phyloP scores from a whole-genome alignment of 92 coral and sea anemone genomes.

The Palythoa heliodiscus region DNA sequence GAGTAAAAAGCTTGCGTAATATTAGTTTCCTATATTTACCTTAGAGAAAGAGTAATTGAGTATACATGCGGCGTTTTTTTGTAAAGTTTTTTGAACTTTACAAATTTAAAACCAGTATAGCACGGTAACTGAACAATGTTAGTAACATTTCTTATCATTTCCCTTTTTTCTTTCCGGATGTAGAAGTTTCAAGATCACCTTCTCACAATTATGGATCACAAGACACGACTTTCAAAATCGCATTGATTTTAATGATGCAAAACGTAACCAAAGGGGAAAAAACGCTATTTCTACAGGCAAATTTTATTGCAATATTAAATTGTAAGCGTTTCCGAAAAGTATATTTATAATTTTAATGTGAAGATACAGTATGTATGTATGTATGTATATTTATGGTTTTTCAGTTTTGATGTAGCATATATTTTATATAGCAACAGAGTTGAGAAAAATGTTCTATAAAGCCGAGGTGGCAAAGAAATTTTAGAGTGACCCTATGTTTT shows the following conservation, averaged over 20 bases:
- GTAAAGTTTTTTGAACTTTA: too few relatives aligned
- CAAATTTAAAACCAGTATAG: too few relatives aligned
- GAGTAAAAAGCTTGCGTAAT: too few relatives aligned
- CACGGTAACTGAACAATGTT: not conserved
- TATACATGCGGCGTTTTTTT: too few relatives aligned
- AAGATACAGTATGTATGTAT: too few relatives aligned
- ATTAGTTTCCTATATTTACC: too few relatives aligned
- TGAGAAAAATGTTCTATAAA: not conserved
- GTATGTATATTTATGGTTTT: not conserved
- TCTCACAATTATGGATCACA: slow-evolving; percentile 96
- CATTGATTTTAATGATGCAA: not conserved
- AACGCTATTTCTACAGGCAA: not conserved
- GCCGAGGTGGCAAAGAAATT: slow-evolving; percentile 30
- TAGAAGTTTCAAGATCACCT: slow-evolving; percentile 98
- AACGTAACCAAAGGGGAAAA: not conserved
- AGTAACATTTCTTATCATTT: not conserved
- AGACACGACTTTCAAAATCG: slow-evolving; percentile 65
- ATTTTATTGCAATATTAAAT: not conserved
- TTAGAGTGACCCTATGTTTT: not conserved
- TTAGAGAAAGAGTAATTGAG: too few relatives aligned
- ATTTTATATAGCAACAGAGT: not conserved
- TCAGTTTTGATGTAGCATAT: not conserved
- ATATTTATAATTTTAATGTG: not conserved
- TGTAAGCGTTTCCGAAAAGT: not conserved
- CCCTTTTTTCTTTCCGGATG: slow-evolving; percentile 37